Percentiles rank a stretch among this genome's conserved stretches.
Evolutionary conservation across 2,113 vertebrate genomes (phyloP).

Genomic region (Rallus limicola): DNA sequence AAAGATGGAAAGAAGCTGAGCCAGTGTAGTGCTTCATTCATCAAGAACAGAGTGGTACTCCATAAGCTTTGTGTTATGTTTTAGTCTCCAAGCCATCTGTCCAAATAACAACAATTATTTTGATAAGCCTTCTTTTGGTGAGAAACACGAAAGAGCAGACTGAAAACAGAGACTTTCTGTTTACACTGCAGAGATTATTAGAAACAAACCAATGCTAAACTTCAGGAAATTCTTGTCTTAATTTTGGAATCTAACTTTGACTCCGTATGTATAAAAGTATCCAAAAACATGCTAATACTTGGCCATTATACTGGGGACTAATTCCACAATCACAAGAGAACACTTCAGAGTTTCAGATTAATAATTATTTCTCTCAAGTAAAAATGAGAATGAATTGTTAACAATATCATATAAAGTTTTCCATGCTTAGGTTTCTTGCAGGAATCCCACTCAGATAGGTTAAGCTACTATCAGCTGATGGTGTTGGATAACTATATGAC

Average conservation of each 20-base stretch:
- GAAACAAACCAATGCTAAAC: background rate
- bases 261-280: background rate
- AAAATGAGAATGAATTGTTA: background rate
- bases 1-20: background rate
- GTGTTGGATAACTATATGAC: background rate
- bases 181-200: conserved; percentile 27
- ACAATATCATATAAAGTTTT: background rate
- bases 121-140: background rate
- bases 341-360: background rate
- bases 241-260: background rate
- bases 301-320: background rate
- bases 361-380: background rate
- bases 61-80: background rate
- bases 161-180: background rate
- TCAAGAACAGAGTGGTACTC: background rate
- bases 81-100: conserved; percentile 10
- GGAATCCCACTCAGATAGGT: background rate
- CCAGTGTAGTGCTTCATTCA: background rate
- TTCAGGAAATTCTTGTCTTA: background rate
- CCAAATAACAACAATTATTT: background rate
- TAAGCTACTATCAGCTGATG: background rate
- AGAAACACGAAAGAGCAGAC: background rate
- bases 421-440: background rate
- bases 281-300: background rate
- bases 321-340: background rate